These are phyloP conservation scores for human (Homo sapiens) DNA, from an alignment of 2,113 vertebrate genomes.

Conservation along the genomic window DNA sequence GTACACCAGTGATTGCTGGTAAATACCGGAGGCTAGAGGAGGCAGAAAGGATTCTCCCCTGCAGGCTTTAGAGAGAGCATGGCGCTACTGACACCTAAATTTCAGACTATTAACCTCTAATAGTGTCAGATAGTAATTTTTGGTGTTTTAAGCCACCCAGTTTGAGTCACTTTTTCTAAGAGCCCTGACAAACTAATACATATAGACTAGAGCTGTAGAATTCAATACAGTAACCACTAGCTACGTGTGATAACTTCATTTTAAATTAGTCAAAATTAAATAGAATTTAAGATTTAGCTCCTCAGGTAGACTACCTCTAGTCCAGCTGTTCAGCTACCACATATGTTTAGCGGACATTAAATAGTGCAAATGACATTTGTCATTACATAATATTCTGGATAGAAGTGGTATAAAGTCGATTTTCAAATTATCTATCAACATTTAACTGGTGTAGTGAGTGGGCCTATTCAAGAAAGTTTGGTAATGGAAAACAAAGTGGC, in stretches of 20 bases:
- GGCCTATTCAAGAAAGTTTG: not conserved
- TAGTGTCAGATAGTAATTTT: not conserved
- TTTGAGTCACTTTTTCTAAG: not conserved
- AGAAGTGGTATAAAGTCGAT: not conserved
- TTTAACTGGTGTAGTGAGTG: not conserved
- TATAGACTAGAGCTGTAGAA: not conserved
- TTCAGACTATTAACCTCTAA: not conserved
- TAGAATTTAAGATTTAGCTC: not conserved
- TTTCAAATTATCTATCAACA: constrained; percentile 23
- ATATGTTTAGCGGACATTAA: not conserved
- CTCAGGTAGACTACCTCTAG: not conserved
- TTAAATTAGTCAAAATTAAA: not conserved
- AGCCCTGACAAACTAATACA: not conserved
- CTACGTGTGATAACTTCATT: not conserved
- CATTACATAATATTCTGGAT: not conserved
- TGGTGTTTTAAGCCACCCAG: not conserved
- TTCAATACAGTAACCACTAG: not conserved
- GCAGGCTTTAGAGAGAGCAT: not conserved
- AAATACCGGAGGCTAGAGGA: not conserved
- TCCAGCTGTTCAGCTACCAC: not conserved
- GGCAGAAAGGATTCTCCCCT: not conserved
- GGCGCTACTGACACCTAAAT: not conserved
- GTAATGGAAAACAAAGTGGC: not conserved
- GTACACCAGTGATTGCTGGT: not conserved
- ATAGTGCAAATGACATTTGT: not conserved